phyloP scores from a whole-genome alignment of 2,113 vertebrate genomes.

The Rhombomys opimus region DNA sequence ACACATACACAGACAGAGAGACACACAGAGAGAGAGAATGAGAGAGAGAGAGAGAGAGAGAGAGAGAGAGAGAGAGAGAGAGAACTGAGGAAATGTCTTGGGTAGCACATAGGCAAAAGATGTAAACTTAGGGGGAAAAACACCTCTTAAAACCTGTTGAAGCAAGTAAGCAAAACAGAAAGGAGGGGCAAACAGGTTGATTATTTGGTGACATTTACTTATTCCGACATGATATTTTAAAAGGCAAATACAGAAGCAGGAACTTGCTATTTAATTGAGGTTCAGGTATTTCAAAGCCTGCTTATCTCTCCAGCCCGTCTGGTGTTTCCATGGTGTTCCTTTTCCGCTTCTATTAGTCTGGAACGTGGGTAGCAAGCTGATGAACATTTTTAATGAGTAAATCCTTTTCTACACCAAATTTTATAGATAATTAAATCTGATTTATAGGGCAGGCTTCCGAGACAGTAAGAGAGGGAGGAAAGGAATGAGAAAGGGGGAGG shows the following conservation, averaged over 20 bases:
- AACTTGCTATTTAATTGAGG: conserved; percentile 74
- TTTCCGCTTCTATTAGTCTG: conserved; percentile 75
- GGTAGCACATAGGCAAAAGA: not conserved
- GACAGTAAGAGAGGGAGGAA: conserved; percentile 53
- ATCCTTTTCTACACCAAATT: conserved; percentile 71
- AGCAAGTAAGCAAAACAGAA: conserved; percentile 11
- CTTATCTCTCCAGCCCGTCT: conserved; percentile 68
- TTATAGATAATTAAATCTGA: conserved; percentile 76
- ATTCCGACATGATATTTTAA: conserved; percentile 57
- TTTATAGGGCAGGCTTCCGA: conserved; percentile 71
- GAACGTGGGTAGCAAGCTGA: conserved; percentile 79
- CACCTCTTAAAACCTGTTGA: conserved; percentile 36
- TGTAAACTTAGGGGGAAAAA: not conserved
- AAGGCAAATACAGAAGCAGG: conserved; percentile 69
- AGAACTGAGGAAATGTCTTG: not conserved
- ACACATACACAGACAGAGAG: not conserved
- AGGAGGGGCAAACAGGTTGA: not conserved
- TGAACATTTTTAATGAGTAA: conserved; percentile 83
- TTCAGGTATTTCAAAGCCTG: conserved; percentile 72
- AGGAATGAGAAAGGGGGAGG: conserved; percentile 45
- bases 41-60: not conserved
- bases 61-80: not conserved
- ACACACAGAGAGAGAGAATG: not conserved
- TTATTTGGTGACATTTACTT: conserved; percentile 55
- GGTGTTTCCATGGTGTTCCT: conserved; percentile 69